phyloP scores from a whole-genome alignment of 2,797 vertebrate species.

The Pelodytes ibericus region DNA sequence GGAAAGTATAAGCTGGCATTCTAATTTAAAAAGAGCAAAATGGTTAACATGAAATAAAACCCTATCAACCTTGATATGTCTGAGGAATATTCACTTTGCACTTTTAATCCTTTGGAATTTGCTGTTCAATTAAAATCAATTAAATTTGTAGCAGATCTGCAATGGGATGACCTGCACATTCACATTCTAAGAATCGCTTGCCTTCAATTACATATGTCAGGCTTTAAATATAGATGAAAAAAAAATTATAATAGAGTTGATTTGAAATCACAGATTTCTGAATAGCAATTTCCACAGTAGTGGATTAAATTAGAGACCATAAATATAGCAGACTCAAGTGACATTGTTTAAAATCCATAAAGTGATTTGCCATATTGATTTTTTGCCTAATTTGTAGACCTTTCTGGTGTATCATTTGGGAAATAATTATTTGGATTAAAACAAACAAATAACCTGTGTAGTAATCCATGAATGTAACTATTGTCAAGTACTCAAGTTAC shows the following conservation, averaged over 20 bases:
- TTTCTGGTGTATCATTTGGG: neutral
- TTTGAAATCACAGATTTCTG: constrained; percentile 8
- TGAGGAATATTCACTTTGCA: neutral
- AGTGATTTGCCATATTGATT: neutral
- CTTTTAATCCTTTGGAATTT: constrained; percentile 6
- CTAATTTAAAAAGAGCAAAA: neutral
- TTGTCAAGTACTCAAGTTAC: neutral
- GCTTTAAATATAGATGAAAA: constrained; percentile 11
- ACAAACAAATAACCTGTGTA: neutral
- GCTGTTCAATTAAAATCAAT: constrained; percentile 12
- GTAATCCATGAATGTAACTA: neutral
- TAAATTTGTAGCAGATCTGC: constrained; percentile 7
- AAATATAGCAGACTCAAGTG: neutral
- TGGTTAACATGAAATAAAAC: neutral
- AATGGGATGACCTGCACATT: constrained; percentile 6
- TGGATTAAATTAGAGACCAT: neutral
- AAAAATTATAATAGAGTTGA: constrained; percentile 4
- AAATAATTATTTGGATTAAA: neutral
- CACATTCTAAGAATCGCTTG: constrained; percentile 2
- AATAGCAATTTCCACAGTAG: constrained; percentile 6
- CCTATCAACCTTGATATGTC: neutral
- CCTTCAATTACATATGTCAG: constrained; percentile 11
- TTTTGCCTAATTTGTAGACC: neutral
- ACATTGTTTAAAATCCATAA: constrained; percentile 4
- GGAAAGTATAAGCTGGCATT: no score